Base-by-base conservation (phyloP, 1,140 invertebrate species). In the Drosophila eugracilis region DNA sequence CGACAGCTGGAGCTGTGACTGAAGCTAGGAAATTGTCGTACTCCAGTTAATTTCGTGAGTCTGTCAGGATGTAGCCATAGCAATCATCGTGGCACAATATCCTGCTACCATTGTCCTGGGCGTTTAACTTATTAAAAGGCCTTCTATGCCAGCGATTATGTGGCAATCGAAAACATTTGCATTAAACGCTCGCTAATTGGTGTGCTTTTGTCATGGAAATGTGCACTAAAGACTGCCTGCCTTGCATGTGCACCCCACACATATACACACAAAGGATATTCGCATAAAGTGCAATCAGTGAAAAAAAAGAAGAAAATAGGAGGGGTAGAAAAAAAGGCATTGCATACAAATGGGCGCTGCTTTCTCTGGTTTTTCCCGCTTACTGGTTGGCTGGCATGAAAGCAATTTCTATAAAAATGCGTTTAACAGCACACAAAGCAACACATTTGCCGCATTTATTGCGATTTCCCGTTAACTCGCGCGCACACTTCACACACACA, bases 401-500 rank as follows among this genome's bases (percentile, higher is more conserved):
- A 75, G 70, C 75, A 78, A 47, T 88, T 88, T 83, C 83, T 88
- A 88, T 83, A 88, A 88, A 80, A 88, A 83, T 88, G 83, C 78
- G 66, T 83, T 89, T 89, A 83, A 88, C 70, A 69, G 70, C 78
- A 71, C 70, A 88, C 78, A 88, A 88, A 88, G 83, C 83, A 89
- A 88, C 84, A 88, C 83, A 88, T 89, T 88, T 88, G 75, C 83
- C 63, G 83, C 83, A 83, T 88, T 88, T 88, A 88, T 88, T 88
- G 83, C 78, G 71, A 88, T 86, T 88, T 86, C 73, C 83, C 83
- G 81, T 85, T 85, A 85, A 85, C 81, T 86, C 65, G 62, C 77
- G 71, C 34, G 21, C 71, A 65, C 65, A 59, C 63, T 58, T 32
- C 34, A 52, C 44, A 47, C 55, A 49, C 53, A 44, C 53, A 65